phyloP scores from a whole-genome alignment of 2,113 vertebrate species.

The Oncorhynchus kisutch region DNA sequence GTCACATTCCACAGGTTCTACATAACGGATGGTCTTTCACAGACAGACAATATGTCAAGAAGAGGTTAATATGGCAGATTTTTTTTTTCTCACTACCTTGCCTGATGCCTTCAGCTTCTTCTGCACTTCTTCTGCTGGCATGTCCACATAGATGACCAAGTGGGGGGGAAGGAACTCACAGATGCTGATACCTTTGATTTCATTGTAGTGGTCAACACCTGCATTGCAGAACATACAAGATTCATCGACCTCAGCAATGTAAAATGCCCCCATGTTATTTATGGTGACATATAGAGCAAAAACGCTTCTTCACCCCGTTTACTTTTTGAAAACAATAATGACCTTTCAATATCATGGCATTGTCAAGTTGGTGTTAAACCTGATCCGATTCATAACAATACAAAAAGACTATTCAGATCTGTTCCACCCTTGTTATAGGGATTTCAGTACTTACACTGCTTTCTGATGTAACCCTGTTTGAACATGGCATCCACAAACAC shows the following conservation, averaged over 20 bases:
- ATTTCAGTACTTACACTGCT: constrained; percentile 81
- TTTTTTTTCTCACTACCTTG: constrained; percentile 55
- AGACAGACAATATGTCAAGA: neutral
- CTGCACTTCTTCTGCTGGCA: constrained; percentile 83
- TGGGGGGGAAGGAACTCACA: constrained; percentile 85
- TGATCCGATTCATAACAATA: neutral
- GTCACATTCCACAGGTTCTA: neutral
- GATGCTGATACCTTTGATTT: constrained; percentile 80
- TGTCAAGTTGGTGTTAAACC: neutral
- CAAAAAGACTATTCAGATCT: neutral
- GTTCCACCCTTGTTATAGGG: neutral
- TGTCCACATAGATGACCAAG: constrained; percentile 81
- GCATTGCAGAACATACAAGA: constrained; percentile 1
- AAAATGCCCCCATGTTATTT: neutral
- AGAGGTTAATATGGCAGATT: neutral
- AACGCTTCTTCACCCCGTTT: neutral
- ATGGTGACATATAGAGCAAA: too few species aligned
- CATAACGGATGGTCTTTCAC: neutral
- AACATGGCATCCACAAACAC: constrained; percentile 94
- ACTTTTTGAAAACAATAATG: neutral
- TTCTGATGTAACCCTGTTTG: constrained; percentile 84
- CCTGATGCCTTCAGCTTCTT: constrained; percentile 74
- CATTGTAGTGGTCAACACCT: constrained; percentile 90
- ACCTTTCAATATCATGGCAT: neutral
- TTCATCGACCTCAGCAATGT: neutral